Conservation (phyloP, 35 echinoderm and acorn worm genomes). For the Anneissia japonica region DNA sequence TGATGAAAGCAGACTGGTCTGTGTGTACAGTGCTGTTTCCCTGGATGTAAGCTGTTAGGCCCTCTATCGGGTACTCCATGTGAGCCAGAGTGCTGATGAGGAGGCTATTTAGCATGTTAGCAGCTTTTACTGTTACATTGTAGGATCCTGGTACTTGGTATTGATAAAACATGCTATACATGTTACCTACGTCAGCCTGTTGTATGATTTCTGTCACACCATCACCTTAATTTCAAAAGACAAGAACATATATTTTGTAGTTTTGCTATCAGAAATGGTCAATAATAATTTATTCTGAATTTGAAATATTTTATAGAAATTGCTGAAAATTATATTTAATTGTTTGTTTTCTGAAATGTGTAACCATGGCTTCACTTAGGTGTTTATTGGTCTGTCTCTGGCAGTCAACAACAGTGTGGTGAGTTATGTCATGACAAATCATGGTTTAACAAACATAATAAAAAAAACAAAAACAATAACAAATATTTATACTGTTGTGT, state of each 20-base stretch:
- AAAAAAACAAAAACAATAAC: too few species aligned
- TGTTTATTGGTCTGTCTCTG: too few species aligned
- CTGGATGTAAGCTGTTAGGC: conserved; percentile 38
- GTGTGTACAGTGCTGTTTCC: conserved; percentile 76
- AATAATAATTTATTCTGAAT: neutral
- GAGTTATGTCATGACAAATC: too few species aligned
- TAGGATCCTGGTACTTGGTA: conserved; percentile 53
- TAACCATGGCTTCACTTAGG: too few species aligned
- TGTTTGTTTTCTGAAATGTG: too few species aligned
- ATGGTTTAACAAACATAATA: too few species aligned
- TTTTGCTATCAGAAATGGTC: neutral
- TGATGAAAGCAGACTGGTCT: conserved; percentile 51
- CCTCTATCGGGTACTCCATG: conserved; percentile 54
- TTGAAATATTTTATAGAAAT: too few species aligned
- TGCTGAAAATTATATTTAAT: too few species aligned
- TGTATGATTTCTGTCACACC: conserved; percentile 24
- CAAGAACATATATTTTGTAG: neutral
- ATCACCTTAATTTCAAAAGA: conserved; percentile 37
- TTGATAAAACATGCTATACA: conserved; percentile 31
- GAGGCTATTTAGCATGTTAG: conserved; percentile 47
- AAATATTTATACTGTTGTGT: too few species aligned
- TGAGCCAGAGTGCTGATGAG: conserved; percentile 12
- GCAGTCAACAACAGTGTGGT: too few species aligned
- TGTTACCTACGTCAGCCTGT: conserved; percentile 45
- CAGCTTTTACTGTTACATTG: conserved; percentile 26